phyloP scores from a whole-genome alignment of 2,797 vertebrate genomes.

The Schizopygopsis pylzovi region DNA sequence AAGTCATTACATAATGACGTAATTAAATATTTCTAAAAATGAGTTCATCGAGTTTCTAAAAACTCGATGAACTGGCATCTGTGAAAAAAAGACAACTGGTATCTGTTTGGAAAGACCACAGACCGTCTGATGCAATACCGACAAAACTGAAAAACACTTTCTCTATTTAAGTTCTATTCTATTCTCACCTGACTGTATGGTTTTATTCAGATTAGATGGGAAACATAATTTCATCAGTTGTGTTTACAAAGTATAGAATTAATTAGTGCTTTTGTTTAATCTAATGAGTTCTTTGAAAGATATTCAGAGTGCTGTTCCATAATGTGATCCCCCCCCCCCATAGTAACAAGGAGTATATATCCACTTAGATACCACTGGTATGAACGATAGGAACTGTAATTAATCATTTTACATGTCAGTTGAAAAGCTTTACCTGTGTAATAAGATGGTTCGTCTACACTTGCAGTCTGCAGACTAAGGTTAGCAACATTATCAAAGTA shows the following conservation, averaged over 20 bases:
- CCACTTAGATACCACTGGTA: background rate
- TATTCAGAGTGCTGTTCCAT: too few relatives aligned
- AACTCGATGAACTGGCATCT: background rate
- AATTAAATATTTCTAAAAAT: background rate
- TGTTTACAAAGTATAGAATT: background rate
- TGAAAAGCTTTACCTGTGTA: background rate
- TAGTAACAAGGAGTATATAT: too few relatives aligned
- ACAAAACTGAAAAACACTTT: background rate
- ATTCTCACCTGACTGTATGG: background rate
- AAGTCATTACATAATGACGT: background rate
- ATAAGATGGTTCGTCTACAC: background rate
- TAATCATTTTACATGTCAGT: background rate
- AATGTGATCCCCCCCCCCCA: too few relatives aligned
- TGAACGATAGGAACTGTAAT: background rate
- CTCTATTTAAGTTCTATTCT: background rate
- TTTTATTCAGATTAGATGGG: too few relatives aligned
- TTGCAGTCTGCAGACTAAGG: too few relatives aligned
- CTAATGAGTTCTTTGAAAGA: background rate
- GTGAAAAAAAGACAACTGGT: background rate
- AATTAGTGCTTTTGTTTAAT: background rate
- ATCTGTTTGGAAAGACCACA: background rate
- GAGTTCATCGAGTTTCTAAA: too few relatives aligned
- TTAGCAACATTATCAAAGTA: too few relatives aligned
- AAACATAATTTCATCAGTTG: background rate
- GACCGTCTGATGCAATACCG: background rate